Conservation (phyloP, 1,140 invertebrate genomes). For the Hetaerina americana region DNA sequence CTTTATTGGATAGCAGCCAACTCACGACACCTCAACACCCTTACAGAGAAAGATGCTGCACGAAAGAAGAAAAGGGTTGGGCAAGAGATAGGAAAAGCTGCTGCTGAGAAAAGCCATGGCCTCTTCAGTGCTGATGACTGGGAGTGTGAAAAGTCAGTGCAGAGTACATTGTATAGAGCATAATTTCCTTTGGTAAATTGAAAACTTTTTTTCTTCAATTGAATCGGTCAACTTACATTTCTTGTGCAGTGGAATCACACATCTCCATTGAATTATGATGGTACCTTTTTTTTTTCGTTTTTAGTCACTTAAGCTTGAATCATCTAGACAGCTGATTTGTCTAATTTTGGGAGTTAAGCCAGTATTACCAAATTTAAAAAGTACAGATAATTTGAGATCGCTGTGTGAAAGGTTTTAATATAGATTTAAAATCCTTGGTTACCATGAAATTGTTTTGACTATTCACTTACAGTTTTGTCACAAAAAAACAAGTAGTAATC, state of each 20-base stretch:
- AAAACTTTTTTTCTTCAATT: neutral
- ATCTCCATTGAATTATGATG: conserved; percentile 6
- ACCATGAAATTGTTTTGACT: too few relatives aligned
- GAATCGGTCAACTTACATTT: neutral
- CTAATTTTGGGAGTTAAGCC: too few relatives aligned
- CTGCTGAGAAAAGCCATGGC: conserved; percentile 95
- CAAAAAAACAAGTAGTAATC: too few relatives aligned
- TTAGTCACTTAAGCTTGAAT: neutral
- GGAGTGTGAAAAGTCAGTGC: conserved; percentile 83
- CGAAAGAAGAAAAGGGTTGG: conserved; percentile 80
- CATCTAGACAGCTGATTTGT: too few relatives aligned
- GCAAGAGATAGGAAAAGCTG: conserved; percentile 93
- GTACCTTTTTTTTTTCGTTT: neutral
- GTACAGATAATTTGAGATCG: too few relatives aligned
- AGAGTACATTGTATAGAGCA: neutral
- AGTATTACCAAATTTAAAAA: too few relatives aligned
- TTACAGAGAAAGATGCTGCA: conserved; percentile 42
- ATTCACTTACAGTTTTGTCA: too few relatives aligned
- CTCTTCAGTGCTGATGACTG: conserved; percentile 98
- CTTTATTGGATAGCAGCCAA: conserved; percentile 12
- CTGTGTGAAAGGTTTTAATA: too few relatives aligned
- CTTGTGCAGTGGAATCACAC: neutral
- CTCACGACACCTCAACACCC: neutral
- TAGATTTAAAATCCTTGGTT: too few relatives aligned
- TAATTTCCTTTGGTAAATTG: neutral